These are phyloP conservation scores for Labeo rohita DNA, from an alignment of 2,113 vertebrate genomes.

Conservation along the genomic window DNA sequence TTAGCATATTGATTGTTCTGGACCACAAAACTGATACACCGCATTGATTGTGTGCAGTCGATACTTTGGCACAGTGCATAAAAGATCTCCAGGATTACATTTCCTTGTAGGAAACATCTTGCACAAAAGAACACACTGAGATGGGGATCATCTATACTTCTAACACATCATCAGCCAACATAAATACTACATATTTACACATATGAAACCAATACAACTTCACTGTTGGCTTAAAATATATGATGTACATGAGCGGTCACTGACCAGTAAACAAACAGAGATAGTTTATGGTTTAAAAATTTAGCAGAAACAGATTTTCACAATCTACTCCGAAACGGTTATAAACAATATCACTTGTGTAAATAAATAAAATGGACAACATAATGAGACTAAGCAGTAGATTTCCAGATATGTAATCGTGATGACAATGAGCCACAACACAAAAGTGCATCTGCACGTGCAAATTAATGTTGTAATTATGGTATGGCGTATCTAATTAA, in stretches of 20 bases:
- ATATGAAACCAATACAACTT: background rate
- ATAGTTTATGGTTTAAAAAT: background rate
- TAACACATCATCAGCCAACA: background rate
- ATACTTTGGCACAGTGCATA: background rate
- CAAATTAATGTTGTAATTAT: background rate
- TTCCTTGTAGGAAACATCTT: background rate
- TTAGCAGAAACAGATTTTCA: background rate
- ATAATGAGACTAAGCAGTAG: background rate
- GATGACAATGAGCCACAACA: background rate
- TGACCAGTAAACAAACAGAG: background rate
- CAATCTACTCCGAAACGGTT: background rate
- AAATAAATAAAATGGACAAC: background rate
- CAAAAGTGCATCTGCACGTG: background rate
- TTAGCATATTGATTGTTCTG: slow-evolving; percentile 17
- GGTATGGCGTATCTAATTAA: background rate
- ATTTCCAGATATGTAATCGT: background rate
- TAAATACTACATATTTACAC: background rate
- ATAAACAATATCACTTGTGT: background rate
- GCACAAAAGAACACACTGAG: background rate
- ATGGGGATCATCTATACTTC: background rate
- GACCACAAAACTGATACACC: slow-evolving; percentile 11
- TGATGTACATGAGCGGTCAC: background rate
- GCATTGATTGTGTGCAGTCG: background rate
- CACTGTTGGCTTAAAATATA: background rate
- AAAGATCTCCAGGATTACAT: background rate